Evolutionary conservation across 2,888 invertebrate species (phyloP).

Genomic region (Torymus texanus): DNA sequence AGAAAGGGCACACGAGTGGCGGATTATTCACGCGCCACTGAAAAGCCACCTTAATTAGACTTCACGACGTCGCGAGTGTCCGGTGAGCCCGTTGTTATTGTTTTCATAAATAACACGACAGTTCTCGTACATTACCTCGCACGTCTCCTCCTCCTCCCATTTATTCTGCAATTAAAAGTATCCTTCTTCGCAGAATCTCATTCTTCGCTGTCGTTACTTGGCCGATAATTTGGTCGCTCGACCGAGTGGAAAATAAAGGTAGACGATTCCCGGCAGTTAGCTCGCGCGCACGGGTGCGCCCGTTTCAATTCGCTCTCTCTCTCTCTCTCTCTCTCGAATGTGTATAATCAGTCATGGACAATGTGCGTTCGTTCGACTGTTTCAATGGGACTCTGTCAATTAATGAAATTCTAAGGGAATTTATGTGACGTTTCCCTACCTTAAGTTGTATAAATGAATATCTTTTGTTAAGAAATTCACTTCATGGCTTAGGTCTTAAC

Average conservation of each 20-base stretch:
- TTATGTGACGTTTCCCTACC: neutral
- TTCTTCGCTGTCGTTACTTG: slow-evolving; percentile 9
- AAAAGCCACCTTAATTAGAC: slow-evolving; percentile 67
- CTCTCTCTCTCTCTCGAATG: neutral
- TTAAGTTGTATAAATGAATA: no score
- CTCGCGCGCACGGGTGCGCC: neutral
- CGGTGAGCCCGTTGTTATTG: slow-evolving; percentile 23
- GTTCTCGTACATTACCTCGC: neutral
- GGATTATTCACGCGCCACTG: slow-evolving; percentile 66
- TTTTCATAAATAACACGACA: slow-evolving; percentile 31
- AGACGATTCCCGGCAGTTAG: neutral
- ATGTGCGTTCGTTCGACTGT: slow-evolving; percentile 2
- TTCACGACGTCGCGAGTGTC: slow-evolving; percentile 54
- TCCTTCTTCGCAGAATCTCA: slow-evolving; percentile 15
- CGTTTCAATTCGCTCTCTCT: no score
- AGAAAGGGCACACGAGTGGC: slow-evolving; percentile 30
- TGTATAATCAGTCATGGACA: slow-evolving; percentile 26
- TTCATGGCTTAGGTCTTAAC: neutral
- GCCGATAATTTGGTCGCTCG: slow-evolving; percentile 7
- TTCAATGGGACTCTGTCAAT: slow-evolving; percentile 27
- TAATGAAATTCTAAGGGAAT: slow-evolving; percentile 14
- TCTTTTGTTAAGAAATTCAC: neutral
- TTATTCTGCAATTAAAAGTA: slow-evolving; percentile 42
- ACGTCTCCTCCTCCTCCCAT: neutral
- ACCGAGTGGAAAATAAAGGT: slow-evolving; percentile 28